Percentiles rank a stretch among this genome's conserved stretches.
Evolutionary conservation across 2,888 invertebrate species (phyloP).

Genomic region (Leptopilina drosophilae): DNA sequence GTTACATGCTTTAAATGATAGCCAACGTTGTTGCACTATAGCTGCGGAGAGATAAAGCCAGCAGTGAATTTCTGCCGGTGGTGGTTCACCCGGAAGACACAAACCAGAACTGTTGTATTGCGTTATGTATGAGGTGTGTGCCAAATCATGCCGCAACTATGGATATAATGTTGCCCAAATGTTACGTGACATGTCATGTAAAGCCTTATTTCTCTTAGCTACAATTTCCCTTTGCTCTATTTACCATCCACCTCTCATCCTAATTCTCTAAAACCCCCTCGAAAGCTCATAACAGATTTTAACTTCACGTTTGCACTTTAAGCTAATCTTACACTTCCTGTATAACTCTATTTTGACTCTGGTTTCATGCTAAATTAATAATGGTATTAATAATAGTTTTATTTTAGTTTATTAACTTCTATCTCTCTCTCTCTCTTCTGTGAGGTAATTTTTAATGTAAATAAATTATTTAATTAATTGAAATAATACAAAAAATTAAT

Average conservation of each 20-base stretch:
- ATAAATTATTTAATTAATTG: no score
- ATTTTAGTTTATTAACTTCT: no score
- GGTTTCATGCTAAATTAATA: background rate
- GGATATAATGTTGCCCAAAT: conserved; percentile 31
- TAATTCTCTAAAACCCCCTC: background rate
- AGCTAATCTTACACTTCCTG: conserved; percentile 19
- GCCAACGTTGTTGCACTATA: background rate
- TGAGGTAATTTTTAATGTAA: no score
- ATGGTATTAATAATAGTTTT: background rate
- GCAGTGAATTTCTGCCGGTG: conserved; percentile 24
- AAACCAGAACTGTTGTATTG: conserved; percentile 26
- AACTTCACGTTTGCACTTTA: conserved; percentile 18
- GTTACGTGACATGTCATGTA: conserved; percentile 4
- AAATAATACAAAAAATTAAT: no score
- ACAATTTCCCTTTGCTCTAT: background rate
- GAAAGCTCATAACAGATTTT: conserved; percentile 13
- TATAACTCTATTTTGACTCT: background rate
- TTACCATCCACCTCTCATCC: no score
- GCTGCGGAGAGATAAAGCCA: background rate
- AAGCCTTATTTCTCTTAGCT: conserved; percentile 7
- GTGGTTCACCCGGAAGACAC: conserved; percentile 18
- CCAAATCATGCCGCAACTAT: conserved; percentile 23
- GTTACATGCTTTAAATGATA: conserved; percentile 37
- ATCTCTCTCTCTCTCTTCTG: no score
- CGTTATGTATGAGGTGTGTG: conserved; percentile 19